Conservation (phyloP, 2,797 vertebrate species). For the Spondyliosoma cantharus region DNA sequence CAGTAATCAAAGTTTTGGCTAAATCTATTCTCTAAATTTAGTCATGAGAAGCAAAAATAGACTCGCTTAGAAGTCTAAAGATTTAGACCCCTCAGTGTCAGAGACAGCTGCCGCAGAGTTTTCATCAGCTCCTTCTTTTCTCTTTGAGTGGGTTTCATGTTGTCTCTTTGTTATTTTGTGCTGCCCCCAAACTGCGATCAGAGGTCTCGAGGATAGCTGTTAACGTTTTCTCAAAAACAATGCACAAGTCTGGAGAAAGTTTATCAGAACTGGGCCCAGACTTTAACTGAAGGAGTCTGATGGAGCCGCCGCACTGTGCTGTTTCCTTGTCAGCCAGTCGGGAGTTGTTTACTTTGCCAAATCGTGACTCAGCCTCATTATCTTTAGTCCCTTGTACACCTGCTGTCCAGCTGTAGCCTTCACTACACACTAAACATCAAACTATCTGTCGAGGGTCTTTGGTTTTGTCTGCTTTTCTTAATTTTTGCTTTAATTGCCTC, state of each 20-base stretch:
- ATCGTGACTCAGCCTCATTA: constrained; percentile 61
- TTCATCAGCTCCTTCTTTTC: constrained; percentile 26
- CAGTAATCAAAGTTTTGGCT: constrained; percentile 58
- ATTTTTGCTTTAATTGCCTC: constrained; percentile 26
- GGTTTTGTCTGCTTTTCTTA: constrained; percentile 19
- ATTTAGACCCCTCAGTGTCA: constrained; percentile 37
- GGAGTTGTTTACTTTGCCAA: constrained; percentile 60
- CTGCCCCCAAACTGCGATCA: constrained; percentile 4
- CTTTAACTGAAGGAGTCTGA: constrained; percentile 16
- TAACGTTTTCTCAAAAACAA: background rate
- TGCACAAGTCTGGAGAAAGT: constrained; percentile 16
- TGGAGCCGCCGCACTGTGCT: constrained; percentile 5
- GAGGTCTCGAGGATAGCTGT: background rate
- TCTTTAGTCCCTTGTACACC: constrained; percentile 53
- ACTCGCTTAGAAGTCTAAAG: constrained; percentile 36
- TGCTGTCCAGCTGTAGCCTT: constrained; percentile 65
- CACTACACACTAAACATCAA: constrained; percentile 35
- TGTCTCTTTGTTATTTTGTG: constrained; percentile 11
- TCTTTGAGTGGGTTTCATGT: constrained; percentile 24
- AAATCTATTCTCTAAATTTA: constrained; percentile 65
- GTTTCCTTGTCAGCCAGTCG: constrained; percentile 40
- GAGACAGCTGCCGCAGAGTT: constrained; percentile 42
- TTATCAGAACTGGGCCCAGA: constrained; percentile 15
- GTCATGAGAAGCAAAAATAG: constrained; percentile 63
- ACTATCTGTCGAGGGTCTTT: constrained; percentile 26